Evolutionary conservation across 2,888 invertebrate genomes (phyloP), one percentile per base, ranked within the genome.

Genomic region (Epirrhoe alternata): DNA sequence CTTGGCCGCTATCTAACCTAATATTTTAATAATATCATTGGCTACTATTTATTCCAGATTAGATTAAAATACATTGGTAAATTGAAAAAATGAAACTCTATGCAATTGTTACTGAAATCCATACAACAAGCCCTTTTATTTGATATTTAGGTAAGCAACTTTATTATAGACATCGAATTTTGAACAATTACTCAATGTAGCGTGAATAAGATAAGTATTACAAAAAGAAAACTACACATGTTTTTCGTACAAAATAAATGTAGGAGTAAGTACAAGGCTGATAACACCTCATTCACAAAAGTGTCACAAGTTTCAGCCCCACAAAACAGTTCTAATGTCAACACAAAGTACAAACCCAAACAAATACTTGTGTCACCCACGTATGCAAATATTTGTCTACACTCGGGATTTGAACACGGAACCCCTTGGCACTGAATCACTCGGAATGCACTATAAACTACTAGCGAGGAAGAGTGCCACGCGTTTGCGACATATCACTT

Each of bases 311-410:
- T 24, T 64, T 56, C 56, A 61, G 42, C 67, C 64, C 67, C 24
- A 47, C 66, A 42, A 61, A 71, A 70, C 71, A 64, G 69, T 63
- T 51, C 58, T 49, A 62, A 50, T 65, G 66, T 68, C 66, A 67
- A 70, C 69, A 73, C 61, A 64, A 65, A 68, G 53, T 66, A 68
- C 68, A 63, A 64, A 62, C 69, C 70, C 64, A 68, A 72, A 70
- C 63, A 74, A 70, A 72, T 71, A 72, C 70, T 65, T 68, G 67
- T 67, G 67, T 70, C 68, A 64, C 68, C 61, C 64, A 57, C 63
- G 66, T 67, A 69, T 69, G 67, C 71, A 68, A 74, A 74, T 72
- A 70, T 72, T 73, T 71, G 70, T 69, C 64, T 65, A 69, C 64
- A 61, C 68, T 65, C 63, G 53, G 64, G 66, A 69, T 70, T 72